phyloP scores from a whole-genome alignment of 2,888 invertebrate genomes.

The Scaptomyza cyrtandrae region DNA sequence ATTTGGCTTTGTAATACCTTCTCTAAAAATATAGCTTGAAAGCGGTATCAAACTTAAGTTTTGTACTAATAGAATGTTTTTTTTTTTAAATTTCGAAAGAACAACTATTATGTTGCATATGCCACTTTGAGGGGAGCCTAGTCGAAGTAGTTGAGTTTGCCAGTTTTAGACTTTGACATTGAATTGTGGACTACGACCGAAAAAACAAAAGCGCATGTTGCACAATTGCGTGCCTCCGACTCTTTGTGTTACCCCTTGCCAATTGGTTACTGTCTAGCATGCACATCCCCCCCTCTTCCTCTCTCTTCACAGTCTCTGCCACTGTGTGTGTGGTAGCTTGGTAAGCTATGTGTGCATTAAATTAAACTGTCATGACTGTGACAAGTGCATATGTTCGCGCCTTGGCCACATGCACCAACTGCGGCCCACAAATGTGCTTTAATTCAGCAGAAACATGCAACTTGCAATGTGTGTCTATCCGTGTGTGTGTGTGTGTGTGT shows the following conservation, averaged over 20 bases:
- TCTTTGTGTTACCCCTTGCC: conserved; percentile 4
- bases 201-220: conserved; percentile 70
- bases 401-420: conserved; percentile 50
- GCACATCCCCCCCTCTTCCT: not conserved
- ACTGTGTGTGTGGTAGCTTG: conserved; percentile 15
- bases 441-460: conserved; percentile 79
- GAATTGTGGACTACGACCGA: conserved; percentile 58
- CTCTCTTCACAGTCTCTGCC: not conserved
- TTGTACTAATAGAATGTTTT: too few species aligned
- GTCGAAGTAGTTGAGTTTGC: conserved; percentile 23
- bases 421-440: conserved; percentile 56
- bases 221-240: conserved; percentile 73
- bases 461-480: conserved; percentile 28
- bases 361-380: conserved; percentile 80
- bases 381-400: conserved; percentile 80
- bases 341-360: conserved; percentile 80
- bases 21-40: too few species aligned
- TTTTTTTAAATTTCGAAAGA: too few species aligned
- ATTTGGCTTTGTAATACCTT: too few species aligned
- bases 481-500: conserved; percentile 31
- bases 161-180: conserved; percentile 71
- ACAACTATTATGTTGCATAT: not conserved
- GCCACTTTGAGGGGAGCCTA: conserved; percentile 1
- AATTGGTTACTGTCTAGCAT: conserved; percentile 21
- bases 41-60: too few species aligned